Base-by-base conservation (phyloP, 2,888 invertebrate genomes). In the Anorthoa munda region DNA sequence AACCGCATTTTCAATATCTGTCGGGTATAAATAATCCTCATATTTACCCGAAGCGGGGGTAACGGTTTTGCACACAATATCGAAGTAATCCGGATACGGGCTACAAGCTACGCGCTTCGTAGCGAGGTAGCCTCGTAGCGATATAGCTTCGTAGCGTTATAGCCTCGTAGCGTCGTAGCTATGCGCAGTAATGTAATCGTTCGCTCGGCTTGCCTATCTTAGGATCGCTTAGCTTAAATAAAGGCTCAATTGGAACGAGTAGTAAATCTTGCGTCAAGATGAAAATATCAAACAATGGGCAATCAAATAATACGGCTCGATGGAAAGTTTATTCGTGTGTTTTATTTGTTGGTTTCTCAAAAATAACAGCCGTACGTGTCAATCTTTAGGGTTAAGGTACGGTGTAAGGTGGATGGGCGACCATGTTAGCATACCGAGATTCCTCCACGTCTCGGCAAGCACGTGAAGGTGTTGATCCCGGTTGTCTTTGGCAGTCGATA, bases 61-160 rank as follows among this genome's bases (percentile, higher is more conserved):
- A 85, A 77, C 79, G 76, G 68, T 73, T 85, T 83, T 83, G n/a
- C 75, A 81, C 78, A 83, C 76, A 84, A 82, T 84, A 78, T 72
- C 56, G 71, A 59, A n/a, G 67, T 76, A 71, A 76, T 70, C 81
- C 81, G 39, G 72, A 61, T 82, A 75, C 72, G 81, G 66, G 69
- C 61, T 60, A 67, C 72, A 13, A 4, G 66, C 72, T 81, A 70
- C 69, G 58, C 50, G 65, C 56, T 66, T 46, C 63, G 66, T 51
- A 56, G 31, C 31, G 31, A 7, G 31, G 31, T 31, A 7, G 46
- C 26, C 17, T 53, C 74, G 70, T 83, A 83, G 68, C 75, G 31
- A 31, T 31, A 31, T 31, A 31, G 31, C 31, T 31, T 31, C 31
- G 31, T 39, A 39, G 39, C 39, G 39, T 9, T 9, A 9, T 39